These are phyloP conservation scores for Amphiura filiformis DNA, from an alignment of 35 echinoderm and acorn worm species.

Conservation along the genomic window DNA sequence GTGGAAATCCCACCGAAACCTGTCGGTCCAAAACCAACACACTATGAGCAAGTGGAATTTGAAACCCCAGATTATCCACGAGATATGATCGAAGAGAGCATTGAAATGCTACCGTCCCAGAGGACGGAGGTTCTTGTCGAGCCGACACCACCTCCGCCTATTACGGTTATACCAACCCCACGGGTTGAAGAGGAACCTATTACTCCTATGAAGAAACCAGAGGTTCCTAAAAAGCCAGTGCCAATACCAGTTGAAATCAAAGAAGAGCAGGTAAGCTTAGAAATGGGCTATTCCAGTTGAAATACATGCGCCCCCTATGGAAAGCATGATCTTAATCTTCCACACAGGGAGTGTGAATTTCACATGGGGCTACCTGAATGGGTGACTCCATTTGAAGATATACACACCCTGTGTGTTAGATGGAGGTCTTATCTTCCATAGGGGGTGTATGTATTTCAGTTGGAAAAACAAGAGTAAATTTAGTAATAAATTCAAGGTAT, in stretches of 20 bases:
- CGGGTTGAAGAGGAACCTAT: neutral
- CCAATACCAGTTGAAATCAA: neutral
- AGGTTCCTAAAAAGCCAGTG: neutral
- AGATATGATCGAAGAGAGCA: constrained; percentile 7
- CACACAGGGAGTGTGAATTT: no score
- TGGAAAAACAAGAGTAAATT: no score
- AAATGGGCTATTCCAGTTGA: no score
- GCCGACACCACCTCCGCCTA: constrained; percentile 3
- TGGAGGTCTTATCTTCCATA: no score
- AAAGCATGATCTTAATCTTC: no score
- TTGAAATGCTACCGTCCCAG: neutral
- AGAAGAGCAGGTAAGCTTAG: neutral
- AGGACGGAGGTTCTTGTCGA: neutral
- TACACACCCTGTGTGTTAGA: no score
- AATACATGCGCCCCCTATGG: no score
- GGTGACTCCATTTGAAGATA: no score
- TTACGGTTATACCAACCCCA: neutral
- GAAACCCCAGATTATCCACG: neutral
- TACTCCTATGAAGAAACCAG: neutral
- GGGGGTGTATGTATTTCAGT: no score
- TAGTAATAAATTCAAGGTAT: no score
- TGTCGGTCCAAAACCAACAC: constrained; percentile 12
- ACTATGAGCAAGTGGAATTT: constrained; percentile 28
- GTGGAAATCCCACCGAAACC: constrained; percentile 29
- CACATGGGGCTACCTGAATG: no score